Conservation (phyloP, 2,797 vertebrate species). For the Emys orbicularis region DNA sequence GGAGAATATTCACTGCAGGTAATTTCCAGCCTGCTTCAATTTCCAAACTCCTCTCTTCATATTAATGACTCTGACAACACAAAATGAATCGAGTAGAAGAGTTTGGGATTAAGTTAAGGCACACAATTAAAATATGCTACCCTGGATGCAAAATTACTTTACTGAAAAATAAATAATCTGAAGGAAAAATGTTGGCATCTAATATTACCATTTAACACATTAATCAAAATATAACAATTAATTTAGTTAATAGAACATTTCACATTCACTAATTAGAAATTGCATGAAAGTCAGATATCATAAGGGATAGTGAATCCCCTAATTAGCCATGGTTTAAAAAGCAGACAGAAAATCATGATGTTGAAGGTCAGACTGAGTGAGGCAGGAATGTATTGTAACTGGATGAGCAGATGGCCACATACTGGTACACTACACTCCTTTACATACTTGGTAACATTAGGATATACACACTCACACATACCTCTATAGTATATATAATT, state of each 20-base stretch:
- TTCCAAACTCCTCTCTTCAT: neutral
- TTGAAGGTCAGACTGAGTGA: neutral
- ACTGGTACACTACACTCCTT: neutral
- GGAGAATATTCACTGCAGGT: slow-evolving; percentile 26
- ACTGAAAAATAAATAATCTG: neutral
- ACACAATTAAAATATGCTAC: neutral
- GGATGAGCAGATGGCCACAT: neutral
- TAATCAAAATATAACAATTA: slow-evolving; percentile 63
- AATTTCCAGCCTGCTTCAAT: slow-evolving; percentile 41
- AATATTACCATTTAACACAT: slow-evolving; percentile 13
- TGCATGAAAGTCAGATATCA: slow-evolving; percentile 27
- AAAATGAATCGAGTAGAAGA: neutral
- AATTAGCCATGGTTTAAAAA: slow-evolving; percentile 38
- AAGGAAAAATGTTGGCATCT: neutral
- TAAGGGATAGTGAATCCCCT: slow-evolving; percentile 45
- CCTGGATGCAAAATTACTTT: neutral
- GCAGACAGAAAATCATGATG: slow-evolving; percentile 61
- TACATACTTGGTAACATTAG: neutral
- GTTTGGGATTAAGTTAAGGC: neutral
- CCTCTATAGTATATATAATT: neutral
- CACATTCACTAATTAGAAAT: slow-evolving; percentile 66
- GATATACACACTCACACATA: neutral
- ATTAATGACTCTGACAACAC: neutral
- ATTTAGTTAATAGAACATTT: slow-evolving; percentile 59
- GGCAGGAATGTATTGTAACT: neutral